Evolutionary conservation across 2,113 vertebrate genomes (phyloP).

Genomic region (Onychostruthus taczanowskii): DNA sequence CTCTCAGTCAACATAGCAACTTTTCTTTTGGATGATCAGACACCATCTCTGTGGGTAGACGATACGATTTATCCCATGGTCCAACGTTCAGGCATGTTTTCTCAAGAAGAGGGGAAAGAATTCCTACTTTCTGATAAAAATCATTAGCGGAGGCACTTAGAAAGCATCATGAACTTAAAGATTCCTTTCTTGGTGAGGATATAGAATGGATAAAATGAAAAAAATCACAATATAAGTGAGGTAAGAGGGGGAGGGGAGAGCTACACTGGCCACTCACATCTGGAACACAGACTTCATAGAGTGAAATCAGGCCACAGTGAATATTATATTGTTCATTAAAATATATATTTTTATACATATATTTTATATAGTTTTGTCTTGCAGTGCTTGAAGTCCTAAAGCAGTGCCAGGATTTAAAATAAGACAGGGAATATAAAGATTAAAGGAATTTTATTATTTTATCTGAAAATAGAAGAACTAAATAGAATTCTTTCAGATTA

Average conservation of each 20-base stretch:
- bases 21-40: neutral
- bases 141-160: neutral
- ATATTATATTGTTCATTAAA: neutral
- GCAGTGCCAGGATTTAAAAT: neutral
- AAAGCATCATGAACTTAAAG: neutral
- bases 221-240: neutral
- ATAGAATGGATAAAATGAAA: neutral
- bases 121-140: neutral
- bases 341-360: neutral
- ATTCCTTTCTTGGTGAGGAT: neutral
- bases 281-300: constrained; percentile 13
- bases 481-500: neutral
- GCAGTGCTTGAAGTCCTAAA: neutral
- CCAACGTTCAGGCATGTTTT: neutral
- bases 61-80: neutral
- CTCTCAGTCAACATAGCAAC: accelerated
- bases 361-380: neutral
- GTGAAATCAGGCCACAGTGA: neutral
- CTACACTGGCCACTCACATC: neutral
- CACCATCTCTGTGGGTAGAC: neutral
- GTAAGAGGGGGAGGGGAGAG: neutral
- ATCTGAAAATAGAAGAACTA: neutral
- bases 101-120: neutral
- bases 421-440: neutral
- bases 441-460: neutral